Base-by-base conservation (phyloP, 1,140 invertebrate species). In the Thalassaphorura encarpata region DNA sequence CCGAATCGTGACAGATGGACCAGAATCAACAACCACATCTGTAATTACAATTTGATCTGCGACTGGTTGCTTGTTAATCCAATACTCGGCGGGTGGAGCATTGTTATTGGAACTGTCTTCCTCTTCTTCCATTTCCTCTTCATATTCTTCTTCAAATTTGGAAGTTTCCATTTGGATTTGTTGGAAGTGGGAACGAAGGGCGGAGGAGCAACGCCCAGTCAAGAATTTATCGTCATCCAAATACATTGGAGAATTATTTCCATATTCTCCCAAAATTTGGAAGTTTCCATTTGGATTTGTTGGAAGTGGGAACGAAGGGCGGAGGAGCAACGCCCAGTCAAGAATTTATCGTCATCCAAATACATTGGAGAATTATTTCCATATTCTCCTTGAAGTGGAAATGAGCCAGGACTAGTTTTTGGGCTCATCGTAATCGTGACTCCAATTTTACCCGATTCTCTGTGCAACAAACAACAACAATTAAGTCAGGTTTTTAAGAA, bases 41-140 rank as follows among this genome's bases (percentile, higher is more conserved):
- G 92, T 95, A 63, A 96, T 94, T 66, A 93, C 89, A 62, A 96
- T 89, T 69, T 91, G 86, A 75, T 93, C 88, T 11, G 89, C 87
- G 33, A 92, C 77, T 0, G 84, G 84, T 67, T 86, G 90, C 54
- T 85, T 79, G 54, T 83, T 79, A 57, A 87, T 77, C 87, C 89
- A 92, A 71, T 88, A 91, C 52, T 87, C 83, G 8, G 82, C 82
- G 4, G 80, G 78, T 4, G 82, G 82, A 66, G 77, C 81, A 18
- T 72, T 75, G 1, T 79, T 59, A 19, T 71, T 56, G 13, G 4
- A 47, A n/a, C n/a, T n/a, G 45, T 47, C 45, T 13, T 11, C 45
- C 8, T 43, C 41, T 3, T 5, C 24, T 13, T 47, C 45, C 45
- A 27, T 11, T 13, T 47, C 45, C 4, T 13, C 26, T 8, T 26